Base-by-base conservation (phyloP, 2,113 vertebrate species). In the Nycticebus coucang region DNA sequence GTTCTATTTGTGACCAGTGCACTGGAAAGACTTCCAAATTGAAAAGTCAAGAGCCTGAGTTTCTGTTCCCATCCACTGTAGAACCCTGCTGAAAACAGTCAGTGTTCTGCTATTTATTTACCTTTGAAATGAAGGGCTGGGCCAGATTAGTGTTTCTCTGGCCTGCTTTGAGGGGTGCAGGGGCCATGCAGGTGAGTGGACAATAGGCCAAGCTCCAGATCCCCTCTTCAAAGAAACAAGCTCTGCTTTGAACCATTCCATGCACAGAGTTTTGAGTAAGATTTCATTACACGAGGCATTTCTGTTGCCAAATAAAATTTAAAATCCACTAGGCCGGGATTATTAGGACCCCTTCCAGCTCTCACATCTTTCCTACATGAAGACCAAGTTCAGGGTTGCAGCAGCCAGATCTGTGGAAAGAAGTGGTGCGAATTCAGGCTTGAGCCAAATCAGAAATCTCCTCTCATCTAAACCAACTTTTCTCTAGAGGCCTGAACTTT, bases 291-390 rank as follows among this genome's bases (percentile, higher is more conserved):
- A 64, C 86, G 14, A 84, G 88, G 77, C 1, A 4, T 66, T 84
- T 62, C 78, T 71, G 14, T 85, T 96, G 71, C 81, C 92, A 97
- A 85, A 81, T 72, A 28, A 69, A 84, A 95, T 72, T 62, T 93
- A 41, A 85, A 80, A 91, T 72, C 53, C 78, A 75, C 35, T 92
- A 72, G 59, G 7, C 35, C 87, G 59, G 26, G 26, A 59, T 92
- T 80, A 69, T 10, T 35, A 68, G 28, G 78, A 35, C 15, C 9
- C 33, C 50, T 69, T 94, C 91, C 59, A 80, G 35, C 11, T 75
- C 35, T 81, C 45, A 14, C 5, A 6, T 78, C 37, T 60, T 83
- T 88, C 45, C 35, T 72, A 66, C 21, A 37, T 14, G 10, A 77
- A 96, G 66, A 86, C 57, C 15, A 35, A 87, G 60, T 85, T 93